These are phyloP conservation scores for Triops cancriformis DNA, from an alignment of 1,140 invertebrate species.

Conservation along the genomic window DNA sequence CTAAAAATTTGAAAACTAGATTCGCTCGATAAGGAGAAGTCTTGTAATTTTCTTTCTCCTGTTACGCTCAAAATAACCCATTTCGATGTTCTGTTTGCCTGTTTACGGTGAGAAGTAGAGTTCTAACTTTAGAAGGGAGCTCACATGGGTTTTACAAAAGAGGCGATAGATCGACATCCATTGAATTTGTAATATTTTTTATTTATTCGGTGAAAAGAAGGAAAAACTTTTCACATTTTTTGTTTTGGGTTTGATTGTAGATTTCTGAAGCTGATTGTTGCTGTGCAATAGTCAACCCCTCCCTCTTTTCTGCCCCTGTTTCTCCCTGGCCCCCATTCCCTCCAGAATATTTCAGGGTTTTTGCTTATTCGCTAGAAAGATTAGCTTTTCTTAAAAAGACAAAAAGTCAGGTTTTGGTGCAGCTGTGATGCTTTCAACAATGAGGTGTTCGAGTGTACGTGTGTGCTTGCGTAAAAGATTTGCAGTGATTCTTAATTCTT, in stretches of 20 bases:
- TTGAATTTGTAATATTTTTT: not conserved
- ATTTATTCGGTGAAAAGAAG: not conserved
- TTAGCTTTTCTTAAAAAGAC: not conserved
- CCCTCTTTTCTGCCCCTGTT: not conserved
- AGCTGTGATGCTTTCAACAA: slow-evolving; percentile 1
- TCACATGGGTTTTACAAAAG: not conserved
- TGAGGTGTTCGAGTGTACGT: not conserved
- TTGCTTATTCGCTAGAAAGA: not conserved
- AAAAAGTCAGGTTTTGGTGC: not conserved
- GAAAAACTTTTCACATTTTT: not conserved
- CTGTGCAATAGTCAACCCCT: slow-evolving; percentile 4
- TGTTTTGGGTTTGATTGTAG: not conserved
- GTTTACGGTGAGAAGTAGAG: not conserved
- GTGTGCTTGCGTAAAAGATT: not conserved
- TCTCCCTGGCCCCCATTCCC: not conserved
- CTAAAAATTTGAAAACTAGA: not conserved
- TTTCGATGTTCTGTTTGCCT: not conserved
- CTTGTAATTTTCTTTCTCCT: not conserved
- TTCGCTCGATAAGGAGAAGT: not conserved
- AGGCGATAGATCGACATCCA: not conserved
- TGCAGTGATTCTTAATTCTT: slow-evolving; percentile 1
- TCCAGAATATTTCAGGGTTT: not conserved
- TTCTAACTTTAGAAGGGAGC: not conserved
- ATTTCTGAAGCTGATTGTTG: not conserved
- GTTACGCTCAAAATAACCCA: not conserved